Conservation (phyloP, 2,113 vertebrate genomes). For the Rallus limicola region DNA sequence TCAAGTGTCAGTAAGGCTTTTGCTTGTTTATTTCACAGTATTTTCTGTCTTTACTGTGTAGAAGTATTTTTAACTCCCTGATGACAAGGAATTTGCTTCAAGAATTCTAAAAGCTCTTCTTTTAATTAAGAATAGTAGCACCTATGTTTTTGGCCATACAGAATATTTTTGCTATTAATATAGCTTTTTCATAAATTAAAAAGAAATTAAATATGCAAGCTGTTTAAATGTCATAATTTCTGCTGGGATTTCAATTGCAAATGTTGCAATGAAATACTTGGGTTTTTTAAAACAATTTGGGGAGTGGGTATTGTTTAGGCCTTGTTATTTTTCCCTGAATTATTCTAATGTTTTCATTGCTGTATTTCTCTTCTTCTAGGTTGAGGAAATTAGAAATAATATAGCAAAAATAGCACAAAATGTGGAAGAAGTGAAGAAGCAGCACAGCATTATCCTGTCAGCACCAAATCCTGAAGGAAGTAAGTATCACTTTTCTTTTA, state of each 20-base stretch:
- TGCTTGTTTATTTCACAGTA: neutral
- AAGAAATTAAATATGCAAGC: neutral
- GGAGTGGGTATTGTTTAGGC: too few species aligned
- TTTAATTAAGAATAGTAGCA: neutral
- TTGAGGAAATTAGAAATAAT: conserved; percentile 87
- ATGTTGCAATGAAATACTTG: neutral
- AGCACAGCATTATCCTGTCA: conserved; percentile 93
- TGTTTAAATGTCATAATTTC: neutral
- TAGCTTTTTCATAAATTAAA: fast-evolving
- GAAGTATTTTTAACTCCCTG: neutral
- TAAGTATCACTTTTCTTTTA: conserved; percentile 66
- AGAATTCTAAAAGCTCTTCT: neutral
- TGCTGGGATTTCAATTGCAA: neutral
- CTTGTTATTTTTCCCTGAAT: neutral
- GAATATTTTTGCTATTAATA: neutral
- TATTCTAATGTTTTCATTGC: neutral
- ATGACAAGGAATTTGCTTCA: neutral
- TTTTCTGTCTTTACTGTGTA: neutral
- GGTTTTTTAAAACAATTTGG: neutral
- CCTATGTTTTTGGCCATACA: neutral
- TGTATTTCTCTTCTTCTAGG: conserved; percentile 71
- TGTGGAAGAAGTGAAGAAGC: conserved; percentile 92
- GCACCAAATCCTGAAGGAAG: conserved; percentile 93
- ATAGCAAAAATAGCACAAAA: conserved; percentile 85
- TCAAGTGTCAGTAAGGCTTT: neutral